phyloP scores from a whole-genome alignment of 2,888 invertebrate species.

The Nephrotoma flavescens region DNA sequence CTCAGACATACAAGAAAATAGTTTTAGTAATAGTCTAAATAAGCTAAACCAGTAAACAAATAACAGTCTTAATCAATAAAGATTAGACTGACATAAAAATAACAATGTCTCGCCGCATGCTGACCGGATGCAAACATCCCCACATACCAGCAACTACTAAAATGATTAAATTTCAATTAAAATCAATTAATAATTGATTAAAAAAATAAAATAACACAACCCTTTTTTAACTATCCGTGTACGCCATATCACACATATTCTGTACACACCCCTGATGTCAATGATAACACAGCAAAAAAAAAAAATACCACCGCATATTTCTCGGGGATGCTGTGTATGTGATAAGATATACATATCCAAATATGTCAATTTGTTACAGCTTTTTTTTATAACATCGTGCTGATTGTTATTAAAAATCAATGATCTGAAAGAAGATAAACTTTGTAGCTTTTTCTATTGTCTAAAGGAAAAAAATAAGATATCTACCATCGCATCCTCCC shows the following conservation, averaged over 20 bases:
- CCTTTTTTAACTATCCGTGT: not conserved
- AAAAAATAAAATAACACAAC: not conserved
- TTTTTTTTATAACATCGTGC: not conserved
- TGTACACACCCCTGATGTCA: not conserved
- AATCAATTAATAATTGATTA: not conserved
- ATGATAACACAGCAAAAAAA: not conserved
- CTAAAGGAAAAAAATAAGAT: not conserved
- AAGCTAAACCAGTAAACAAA: too few species aligned
- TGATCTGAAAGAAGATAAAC: not conserved
- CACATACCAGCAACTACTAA: not conserved
- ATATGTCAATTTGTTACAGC: not conserved
- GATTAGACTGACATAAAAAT: too few species aligned
- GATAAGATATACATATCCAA: not conserved
- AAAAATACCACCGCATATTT: not conserved
- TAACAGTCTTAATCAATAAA: too few species aligned
- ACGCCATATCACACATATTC: not conserved
- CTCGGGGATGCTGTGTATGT: not conserved
- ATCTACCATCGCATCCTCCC: not conserved
- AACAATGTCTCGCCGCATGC: not conserved
- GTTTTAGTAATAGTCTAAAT: too few species aligned
- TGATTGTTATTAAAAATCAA: not conserved
- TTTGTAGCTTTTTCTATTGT: not conserved
- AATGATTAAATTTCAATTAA: not conserved
- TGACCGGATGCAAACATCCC: not conserved
- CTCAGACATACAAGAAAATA: too few species aligned